Conservation (phyloP, 2,888 invertebrate species). For the Nasonovia ribisnigri region DNA sequence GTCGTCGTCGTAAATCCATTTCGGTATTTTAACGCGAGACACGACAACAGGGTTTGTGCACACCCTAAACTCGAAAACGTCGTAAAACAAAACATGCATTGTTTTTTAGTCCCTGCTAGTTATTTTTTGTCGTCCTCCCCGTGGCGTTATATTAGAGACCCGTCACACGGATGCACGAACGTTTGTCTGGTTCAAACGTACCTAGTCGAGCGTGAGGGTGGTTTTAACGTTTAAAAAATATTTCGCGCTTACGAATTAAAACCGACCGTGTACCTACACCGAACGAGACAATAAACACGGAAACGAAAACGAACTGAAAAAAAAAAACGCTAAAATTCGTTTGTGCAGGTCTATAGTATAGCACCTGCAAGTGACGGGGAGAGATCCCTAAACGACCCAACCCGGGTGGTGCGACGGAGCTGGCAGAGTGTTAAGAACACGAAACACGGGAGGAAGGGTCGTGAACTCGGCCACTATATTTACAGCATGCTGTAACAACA, state of each 20-base stretch:
- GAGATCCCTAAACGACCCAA: not conserved
- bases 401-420: not conserved
- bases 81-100: not conserved
- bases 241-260: not conserved
- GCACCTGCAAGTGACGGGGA: not conserved
- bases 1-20: not conserved
- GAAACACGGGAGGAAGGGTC: not conserved
- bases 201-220: not conserved
- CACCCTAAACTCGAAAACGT: not conserved
- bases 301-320: not conserved
- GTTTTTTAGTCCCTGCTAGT: not conserved
- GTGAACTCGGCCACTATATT: not conserved
- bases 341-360: not conserved
- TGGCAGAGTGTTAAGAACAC: not conserved
- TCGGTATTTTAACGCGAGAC: not conserved
- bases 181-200: not conserved
- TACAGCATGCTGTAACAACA: not conserved
- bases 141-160: not conserved
- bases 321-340: not conserved
- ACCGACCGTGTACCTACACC: not conserved
- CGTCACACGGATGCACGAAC: not conserved
- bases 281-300: not conserved
- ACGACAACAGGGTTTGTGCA: not conserved
- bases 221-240: slow-evolving; percentile 2
- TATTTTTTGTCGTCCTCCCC: not conserved